phyloP scores from a whole-genome alignment of 2,888 invertebrate genomes.

The Sphaerophoria rueppellii region DNA sequence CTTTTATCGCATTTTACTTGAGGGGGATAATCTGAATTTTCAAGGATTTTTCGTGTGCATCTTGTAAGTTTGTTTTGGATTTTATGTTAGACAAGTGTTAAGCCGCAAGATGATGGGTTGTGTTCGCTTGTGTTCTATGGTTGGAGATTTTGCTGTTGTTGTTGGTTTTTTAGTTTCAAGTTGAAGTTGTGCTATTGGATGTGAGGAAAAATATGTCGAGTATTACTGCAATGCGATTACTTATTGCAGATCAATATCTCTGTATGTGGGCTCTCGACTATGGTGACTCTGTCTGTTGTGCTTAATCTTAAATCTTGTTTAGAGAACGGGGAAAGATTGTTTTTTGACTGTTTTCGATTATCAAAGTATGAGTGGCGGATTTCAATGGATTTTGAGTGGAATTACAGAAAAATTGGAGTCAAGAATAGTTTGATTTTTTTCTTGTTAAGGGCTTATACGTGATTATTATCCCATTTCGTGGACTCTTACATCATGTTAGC shows the following conservation, averaged over 20 bases:
- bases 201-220: constrained; percentile 63
- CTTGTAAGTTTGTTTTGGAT: constrained; percentile 59
- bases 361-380: constrained; percentile 16
- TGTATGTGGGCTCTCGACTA: not conserved
- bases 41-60: constrained; percentile 62
- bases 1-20: constrained; percentile 68
- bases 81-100: constrained; percentile 58
- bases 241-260: constrained; percentile 61
- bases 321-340: constrained; percentile 30
- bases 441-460: not conserved
- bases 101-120: constrained; percentile 45
- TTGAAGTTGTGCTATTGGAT: not conserved
- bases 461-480: not conserved
- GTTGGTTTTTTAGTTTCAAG: not conserved
- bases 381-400: constrained; percentile 25
- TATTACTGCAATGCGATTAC: constrained; percentile 72
- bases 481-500: too few species aligned
- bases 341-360: constrained; percentile 39
- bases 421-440: not conserved
- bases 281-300: not conserved
- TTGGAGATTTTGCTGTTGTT: not conserved
- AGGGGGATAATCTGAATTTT: constrained; percentile 66
- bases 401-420: constrained; percentile 1
- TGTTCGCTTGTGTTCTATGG: not conserved
- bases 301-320: not conserved